phyloP scores from a whole-genome alignment of 2,888 invertebrate species.

The Sinotaia quadrata region DNA sequence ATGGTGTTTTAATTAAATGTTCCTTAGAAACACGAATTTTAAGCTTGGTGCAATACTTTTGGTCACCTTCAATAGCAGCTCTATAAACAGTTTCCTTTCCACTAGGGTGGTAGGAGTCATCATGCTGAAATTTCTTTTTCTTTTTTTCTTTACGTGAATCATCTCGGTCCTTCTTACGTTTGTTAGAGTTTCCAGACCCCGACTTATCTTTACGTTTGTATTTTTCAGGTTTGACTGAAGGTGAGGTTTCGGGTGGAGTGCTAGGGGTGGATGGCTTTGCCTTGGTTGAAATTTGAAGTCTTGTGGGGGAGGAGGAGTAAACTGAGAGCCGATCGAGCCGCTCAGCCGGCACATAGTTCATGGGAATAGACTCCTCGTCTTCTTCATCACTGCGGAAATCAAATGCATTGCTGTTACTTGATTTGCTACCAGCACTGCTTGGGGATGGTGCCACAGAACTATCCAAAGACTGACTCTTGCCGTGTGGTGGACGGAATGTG shows the following conservation, averaged over 20 bases:
- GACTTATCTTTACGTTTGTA: constrained; percentile 58
- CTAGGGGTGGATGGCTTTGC: constrained; percentile 41
- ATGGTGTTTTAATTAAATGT: constrained; percentile 39
- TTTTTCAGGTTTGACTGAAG: constrained; percentile 55
- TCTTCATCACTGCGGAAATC: constrained; percentile 66
- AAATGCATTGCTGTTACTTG: constrained; percentile 45
- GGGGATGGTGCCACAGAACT: constrained; percentile 22
- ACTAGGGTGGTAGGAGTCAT: constrained; percentile 44
- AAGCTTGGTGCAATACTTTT: constrained; percentile 57
- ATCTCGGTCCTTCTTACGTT: constrained; percentile 58
- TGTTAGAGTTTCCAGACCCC: constrained; percentile 50
- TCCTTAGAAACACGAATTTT: constrained; percentile 53
- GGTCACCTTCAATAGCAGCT: constrained; percentile 55
- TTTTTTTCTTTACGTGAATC: constrained; percentile 59
- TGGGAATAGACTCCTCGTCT: constrained; percentile 49
- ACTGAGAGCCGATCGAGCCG: constrained; percentile 42
- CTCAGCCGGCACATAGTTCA: constrained; percentile 32
- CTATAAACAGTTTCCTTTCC: constrained; percentile 55
- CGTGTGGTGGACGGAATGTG: constrained; percentile 37
- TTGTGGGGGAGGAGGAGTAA: constrained; percentile 53
- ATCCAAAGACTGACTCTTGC: constrained; percentile 39
- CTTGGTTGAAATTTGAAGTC: constrained; percentile 57
- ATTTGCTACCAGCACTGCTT: constrained; percentile 31
- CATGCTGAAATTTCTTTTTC: constrained; percentile 44
- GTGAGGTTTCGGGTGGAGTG: constrained; percentile 43